These are phyloP conservation scores for Cranoglanis bouderius DNA, from an alignment of 2,113 vertebrate species.

Conservation along the genomic window DNA sequence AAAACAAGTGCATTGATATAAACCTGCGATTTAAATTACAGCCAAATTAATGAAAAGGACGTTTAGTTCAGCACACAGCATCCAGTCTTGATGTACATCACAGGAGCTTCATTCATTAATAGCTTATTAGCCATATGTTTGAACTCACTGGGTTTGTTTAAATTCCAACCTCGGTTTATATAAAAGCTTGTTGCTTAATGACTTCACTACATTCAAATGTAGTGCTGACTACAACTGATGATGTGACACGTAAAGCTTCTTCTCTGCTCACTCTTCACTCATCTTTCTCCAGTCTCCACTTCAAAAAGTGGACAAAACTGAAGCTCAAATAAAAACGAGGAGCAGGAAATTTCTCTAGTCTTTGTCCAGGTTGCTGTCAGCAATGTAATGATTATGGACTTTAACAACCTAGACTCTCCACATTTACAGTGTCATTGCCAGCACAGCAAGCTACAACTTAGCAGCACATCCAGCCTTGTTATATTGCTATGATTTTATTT, in stretches of 20 bases:
- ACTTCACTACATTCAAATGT: not conserved
- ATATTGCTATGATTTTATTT: slow-evolving; percentile 1
- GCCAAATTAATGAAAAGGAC: not conserved
- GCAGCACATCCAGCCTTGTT: not conserved
- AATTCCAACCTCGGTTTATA: not conserved
- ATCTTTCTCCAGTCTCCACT: not conserved
- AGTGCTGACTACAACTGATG: not conserved
- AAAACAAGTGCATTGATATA: not conserved
- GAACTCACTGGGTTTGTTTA: not conserved
- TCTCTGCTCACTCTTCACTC: not conserved
- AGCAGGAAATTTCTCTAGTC: not conserved
- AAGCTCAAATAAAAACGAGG: not conserved
- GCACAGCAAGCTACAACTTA: not conserved
- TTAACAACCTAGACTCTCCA: not conserved
- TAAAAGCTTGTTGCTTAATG: not conserved
- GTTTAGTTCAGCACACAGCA: not conserved
- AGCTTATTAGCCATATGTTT: not conserved
- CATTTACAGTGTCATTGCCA: not conserved
- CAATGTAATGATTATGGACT: not conserved
- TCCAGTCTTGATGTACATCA: not conserved
- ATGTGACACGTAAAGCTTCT: not conserved
- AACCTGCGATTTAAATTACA: not conserved
- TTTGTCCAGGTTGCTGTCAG: slow-evolving; percentile 15
- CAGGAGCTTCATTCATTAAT: not conserved
- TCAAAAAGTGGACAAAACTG: not conserved